Conservation (phyloP, 64 coral and sea anemone species). For the Dendronephthya gigantea region DNA sequence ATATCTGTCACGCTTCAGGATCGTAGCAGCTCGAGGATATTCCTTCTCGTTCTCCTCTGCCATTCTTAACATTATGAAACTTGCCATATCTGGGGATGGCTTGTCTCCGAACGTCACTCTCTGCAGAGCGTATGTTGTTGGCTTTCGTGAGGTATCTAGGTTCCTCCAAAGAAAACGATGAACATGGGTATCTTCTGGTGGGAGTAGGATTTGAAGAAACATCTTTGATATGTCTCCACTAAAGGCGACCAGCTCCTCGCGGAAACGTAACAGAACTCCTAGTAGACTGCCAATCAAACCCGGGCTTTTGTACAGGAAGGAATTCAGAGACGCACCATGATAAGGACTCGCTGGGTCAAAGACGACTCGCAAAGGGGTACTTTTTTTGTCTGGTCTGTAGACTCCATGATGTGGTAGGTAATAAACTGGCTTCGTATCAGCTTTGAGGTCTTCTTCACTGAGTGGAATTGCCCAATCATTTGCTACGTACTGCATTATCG, state of each 20-base stretch:
- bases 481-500: background rate
- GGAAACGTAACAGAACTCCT: background rate
- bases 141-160: background rate
- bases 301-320: background rate
- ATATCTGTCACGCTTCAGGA: background rate
- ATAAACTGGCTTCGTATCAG: background rate
- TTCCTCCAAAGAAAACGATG: slow-evolving; percentile 6
- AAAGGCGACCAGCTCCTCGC: background rate
- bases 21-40: background rate
- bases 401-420: background rate
- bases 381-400: background rate
- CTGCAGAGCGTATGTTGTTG: background rate
- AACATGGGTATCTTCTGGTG: background rate
- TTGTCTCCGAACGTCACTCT: background rate
- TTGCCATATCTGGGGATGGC: background rate
- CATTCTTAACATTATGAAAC: background rate
- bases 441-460: background rate
- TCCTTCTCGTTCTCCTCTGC: background rate
- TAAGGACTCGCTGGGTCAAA: background rate
- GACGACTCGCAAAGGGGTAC: background rate
- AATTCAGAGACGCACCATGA: background rate
- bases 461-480: background rate
- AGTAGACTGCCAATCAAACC: background rate
- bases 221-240: background rate
- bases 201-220: background rate